phyloP scores from a whole-genome alignment of 2,113 vertebrate species.

The Elgaria multicarinata region DNA sequence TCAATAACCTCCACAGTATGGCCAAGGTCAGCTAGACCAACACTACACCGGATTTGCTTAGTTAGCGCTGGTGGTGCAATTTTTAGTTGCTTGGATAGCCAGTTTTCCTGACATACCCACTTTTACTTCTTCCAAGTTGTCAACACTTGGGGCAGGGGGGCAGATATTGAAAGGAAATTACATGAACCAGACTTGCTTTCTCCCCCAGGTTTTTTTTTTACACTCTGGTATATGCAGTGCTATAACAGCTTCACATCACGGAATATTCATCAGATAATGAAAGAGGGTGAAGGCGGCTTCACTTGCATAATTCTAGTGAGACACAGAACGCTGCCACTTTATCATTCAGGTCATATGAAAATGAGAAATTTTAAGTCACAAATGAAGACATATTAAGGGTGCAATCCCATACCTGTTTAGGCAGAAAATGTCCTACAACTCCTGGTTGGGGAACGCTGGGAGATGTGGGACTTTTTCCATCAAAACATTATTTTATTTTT shows the following conservation, averaged over 20 bases:
- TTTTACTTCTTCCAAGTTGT: conserved; percentile 25
- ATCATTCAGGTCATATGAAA: conserved; percentile 39
- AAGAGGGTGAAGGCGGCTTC: not conserved
- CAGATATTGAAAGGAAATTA: not conserved
- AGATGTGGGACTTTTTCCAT: too few relatives aligned
- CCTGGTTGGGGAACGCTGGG: too few relatives aligned
- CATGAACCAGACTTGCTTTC: not conserved
- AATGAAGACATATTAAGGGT: conserved; percentile 1
- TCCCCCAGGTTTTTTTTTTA: not conserved
- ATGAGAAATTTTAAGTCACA: conserved; percentile 36
- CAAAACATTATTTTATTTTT: too few relatives aligned
- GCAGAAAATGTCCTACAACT: too few relatives aligned
- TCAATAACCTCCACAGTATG: conserved; percentile 21
- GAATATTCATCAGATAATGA: not conserved
- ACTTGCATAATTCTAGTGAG: conserved; percentile 5
- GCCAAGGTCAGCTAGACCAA: conserved; percentile 60
- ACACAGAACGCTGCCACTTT: not conserved
- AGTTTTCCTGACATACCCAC: conserved; percentile 50
- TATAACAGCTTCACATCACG: not conserved
- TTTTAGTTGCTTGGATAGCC: conserved; percentile 47
- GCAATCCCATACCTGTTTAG: too few relatives aligned
- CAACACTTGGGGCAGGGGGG: not conserved
- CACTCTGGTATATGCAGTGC: not conserved
- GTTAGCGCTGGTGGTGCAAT: conserved; percentile 50
- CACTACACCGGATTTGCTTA: conserved; percentile 58